These are phyloP conservation scores for Drosophila antonietae DNA, from an alignment of 2,888 invertebrate genomes.

Conservation along the genomic window DNA sequence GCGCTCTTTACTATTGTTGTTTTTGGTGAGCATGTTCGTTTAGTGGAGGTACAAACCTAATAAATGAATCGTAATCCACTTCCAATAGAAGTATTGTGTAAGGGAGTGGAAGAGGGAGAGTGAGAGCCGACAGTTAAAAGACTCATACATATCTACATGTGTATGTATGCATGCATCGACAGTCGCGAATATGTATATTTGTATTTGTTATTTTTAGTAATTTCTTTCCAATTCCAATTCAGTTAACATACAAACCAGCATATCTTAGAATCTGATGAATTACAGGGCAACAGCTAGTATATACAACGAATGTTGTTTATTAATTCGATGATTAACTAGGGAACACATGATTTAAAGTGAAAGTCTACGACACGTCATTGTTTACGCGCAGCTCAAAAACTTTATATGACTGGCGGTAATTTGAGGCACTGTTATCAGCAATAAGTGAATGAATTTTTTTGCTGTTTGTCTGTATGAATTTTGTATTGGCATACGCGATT, in stretches of 20 bases:
- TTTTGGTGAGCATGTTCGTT: not conserved
- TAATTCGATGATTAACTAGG: constrained; percentile 10
- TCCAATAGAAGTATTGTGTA: not conserved
- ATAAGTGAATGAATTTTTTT: constrained; percentile 31
- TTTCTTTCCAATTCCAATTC: not conserved
- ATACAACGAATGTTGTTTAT: not conserved
- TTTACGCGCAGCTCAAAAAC: constrained; percentile 37
- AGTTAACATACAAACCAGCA: no score
- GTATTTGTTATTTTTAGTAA: not conserved
- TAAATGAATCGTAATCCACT: not conserved
- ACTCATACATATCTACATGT: no score
- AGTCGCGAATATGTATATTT: no score
- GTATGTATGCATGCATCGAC: no score
- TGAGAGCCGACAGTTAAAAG: no score
- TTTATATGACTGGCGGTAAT: constrained; percentile 10
- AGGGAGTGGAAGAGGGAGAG: not conserved
- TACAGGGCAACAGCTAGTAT: constrained; percentile 15
- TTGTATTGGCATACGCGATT: constrained; percentile 37
- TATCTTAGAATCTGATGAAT: no score
- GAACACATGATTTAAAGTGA: constrained; percentile 62
- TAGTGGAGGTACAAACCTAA: not conserved
- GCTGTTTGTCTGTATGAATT: constrained; percentile 10
- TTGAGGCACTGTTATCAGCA: constrained; percentile 37
- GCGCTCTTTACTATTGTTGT: not conserved
- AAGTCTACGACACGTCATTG: constrained; percentile 74